A percentile compares a stretch with the other conserved stretches of the same genome.
phyloP scores from a whole-genome alignment of 2,888 invertebrate genomes.

The Acronicta leporina region DNA sequence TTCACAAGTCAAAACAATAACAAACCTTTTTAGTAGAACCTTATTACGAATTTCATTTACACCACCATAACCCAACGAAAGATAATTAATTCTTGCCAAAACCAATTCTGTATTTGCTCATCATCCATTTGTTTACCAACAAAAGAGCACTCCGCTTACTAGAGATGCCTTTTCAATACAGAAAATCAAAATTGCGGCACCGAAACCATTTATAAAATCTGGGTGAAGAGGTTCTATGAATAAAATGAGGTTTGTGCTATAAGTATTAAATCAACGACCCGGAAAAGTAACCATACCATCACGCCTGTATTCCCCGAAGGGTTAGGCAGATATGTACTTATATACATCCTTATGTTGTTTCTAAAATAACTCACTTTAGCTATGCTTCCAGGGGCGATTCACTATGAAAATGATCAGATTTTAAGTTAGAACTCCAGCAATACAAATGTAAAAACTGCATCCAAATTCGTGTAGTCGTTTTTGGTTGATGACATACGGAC shows the following conservation, averaged over 20 bases:
- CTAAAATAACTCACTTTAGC: too few relatives aligned
- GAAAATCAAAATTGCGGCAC: slow-evolving; percentile 68
- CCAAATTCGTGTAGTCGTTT: too few relatives aligned
- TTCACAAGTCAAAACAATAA: slow-evolving; percentile 14
- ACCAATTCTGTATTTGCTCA: slow-evolving; percentile 41
- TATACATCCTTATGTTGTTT: too few relatives aligned
- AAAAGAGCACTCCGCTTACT: slow-evolving; percentile 60
- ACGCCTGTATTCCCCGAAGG: too few relatives aligned
- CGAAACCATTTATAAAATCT: slow-evolving; percentile 69
- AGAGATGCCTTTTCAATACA: slow-evolving; percentile 69
- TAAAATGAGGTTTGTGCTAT: slow-evolving; percentile 11
- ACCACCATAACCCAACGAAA: slow-evolving; percentile 35
- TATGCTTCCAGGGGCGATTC: too few relatives aligned
- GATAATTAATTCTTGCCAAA: slow-evolving; percentile 70
- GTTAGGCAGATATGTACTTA: too few relatives aligned
- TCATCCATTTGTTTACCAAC: slow-evolving; percentile 59
- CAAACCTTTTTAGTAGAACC: background rate
- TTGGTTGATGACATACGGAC: too few relatives aligned
- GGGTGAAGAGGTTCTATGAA: slow-evolving; percentile 21
- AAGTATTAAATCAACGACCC: too few relatives aligned
- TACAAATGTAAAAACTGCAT: too few relatives aligned
- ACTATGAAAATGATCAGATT: too few relatives aligned
- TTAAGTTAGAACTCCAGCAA: too few relatives aligned
- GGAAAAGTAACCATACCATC: too few relatives aligned
- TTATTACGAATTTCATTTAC: slow-evolving; percentile 24